These are phyloP conservation scores for Albula glossodonta DNA, from an alignment of 2,113 vertebrate species.

Conservation along the genomic window DNA sequence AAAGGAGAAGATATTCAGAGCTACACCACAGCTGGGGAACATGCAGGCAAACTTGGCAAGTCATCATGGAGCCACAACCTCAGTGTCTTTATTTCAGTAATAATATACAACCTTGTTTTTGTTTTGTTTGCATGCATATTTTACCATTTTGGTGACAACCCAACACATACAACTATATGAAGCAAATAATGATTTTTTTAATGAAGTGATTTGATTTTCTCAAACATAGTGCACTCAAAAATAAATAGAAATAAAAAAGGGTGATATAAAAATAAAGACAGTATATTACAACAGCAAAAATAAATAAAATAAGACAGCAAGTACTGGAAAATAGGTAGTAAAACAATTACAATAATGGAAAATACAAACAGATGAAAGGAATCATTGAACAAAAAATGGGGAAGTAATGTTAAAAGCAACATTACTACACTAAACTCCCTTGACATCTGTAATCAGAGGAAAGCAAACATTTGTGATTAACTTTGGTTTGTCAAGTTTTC, in stretches of 20 bases:
- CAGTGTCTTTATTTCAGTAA: background rate
- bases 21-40: background rate
- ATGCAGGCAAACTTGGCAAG: background rate
- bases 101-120: background rate
- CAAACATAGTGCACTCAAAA: too few relatives aligned
- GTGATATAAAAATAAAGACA: background rate
- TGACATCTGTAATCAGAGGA: background rate
- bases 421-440: background rate
- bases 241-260: background rate
- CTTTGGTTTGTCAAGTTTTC: background rate
- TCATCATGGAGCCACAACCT: background rate
- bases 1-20: constrained; percentile 27
- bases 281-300: background rate
- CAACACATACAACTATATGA: background rate
- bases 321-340: background rate
- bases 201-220: too few relatives aligned
- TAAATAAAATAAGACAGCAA: background rate
- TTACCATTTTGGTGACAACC: background rate
- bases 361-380: background rate
- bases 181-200: too few relatives aligned
- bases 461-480: background rate
- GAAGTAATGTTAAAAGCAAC: background rate
- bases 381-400: background rate
- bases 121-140: background rate
- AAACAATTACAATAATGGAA: background rate